Evolutionary conservation across 1,140 invertebrate species (phyloP).

Genomic region (Apocrypta bakeri): DNA sequence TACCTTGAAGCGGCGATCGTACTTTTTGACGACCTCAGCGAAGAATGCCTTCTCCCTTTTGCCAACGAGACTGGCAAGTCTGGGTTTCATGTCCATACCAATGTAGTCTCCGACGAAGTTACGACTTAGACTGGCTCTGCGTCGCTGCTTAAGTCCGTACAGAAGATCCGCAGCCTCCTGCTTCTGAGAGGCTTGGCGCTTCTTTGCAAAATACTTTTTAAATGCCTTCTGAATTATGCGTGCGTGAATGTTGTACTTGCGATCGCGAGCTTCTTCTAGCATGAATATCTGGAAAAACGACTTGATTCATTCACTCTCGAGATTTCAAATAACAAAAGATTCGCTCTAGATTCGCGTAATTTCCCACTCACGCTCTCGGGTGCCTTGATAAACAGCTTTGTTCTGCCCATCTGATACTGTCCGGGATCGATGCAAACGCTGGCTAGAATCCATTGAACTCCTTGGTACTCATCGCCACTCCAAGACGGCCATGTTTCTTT

Average conservation of each 20-base stretch:
- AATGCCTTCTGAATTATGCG: slow-evolving; percentile 84
- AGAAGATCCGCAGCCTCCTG: slow-evolving; percentile 79
- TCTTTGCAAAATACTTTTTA: slow-evolving; percentile 80
- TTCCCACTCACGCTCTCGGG: slow-evolving; percentile 80
- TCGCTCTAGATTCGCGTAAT: not conserved
- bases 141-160: slow-evolving; percentile 81
- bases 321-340: too few relatives aligned
- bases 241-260: slow-evolving; percentile 83
- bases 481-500: slow-evolving; percentile 82
- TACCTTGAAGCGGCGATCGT: slow-evolving; percentile 83
- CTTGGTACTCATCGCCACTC: slow-evolving; percentile 77
- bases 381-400: slow-evolving; percentile 86
- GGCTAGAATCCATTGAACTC: slow-evolving; percentile 78
- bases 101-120: slow-evolving; percentile 87
- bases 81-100: slow-evolving; percentile 80
- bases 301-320: too few relatives aligned
- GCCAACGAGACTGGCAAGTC: slow-evolving; percentile 76
- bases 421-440: slow-evolving; percentile 78
- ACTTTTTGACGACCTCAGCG: slow-evolving; percentile 82
- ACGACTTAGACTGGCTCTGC: slow-evolving; percentile 80
- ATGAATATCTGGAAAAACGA: slow-evolving; percentile 79
- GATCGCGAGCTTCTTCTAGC: slow-evolving; percentile 83
- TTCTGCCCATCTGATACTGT: slow-evolving; percentile 84
- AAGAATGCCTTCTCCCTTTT: slow-evolving; percentile 83
- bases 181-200: slow-evolving; percentile 78